A percentile compares a stretch with the other conserved stretches of the same genome.
Evolutionary conservation across 2,888 invertebrate genomes (phyloP).

Genomic region (Hirtodrosophila alboralis): DNA sequence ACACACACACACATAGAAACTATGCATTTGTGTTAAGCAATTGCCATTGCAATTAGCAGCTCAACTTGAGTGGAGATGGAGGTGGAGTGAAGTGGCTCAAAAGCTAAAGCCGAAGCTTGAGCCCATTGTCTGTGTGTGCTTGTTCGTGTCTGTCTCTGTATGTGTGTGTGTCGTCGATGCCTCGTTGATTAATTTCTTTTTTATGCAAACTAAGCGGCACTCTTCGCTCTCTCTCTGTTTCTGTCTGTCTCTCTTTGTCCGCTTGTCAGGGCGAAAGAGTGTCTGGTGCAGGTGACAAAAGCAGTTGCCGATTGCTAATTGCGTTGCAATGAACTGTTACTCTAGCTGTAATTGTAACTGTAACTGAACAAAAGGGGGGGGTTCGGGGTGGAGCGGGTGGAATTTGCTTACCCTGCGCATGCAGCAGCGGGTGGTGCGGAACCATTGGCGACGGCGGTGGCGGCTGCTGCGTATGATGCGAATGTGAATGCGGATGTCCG

Average conservation of each 20-base stretch:
- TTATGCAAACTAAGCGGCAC: conserved; percentile 72
- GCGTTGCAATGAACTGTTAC: conserved; percentile 46
- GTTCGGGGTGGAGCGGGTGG: not conserved
- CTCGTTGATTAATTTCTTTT: conserved; percentile 71
- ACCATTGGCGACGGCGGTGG: conserved; percentile 44
- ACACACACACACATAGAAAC: not conserved
- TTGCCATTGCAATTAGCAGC: conserved; percentile 78
- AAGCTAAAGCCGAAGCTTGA: conserved; percentile 40
- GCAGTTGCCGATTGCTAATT: conserved; percentile 73
- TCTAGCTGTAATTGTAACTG: conserved; percentile 50
- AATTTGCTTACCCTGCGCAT: conserved; percentile 83
- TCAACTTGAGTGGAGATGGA: conserved; percentile 71
- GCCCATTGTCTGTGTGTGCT: conserved; percentile 11
- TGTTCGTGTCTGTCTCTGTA: conserved; percentile 4
- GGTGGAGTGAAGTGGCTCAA: conserved; percentile 54
- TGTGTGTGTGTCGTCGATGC: conserved; percentile 36
- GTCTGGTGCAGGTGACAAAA: conserved; percentile 65
- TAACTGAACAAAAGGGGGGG: not conserved
- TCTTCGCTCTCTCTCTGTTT: conserved; percentile 19
- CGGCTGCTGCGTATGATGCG: conserved; percentile 38
- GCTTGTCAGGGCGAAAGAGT: not conserved
- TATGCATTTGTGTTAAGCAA: conserved; percentile 56
- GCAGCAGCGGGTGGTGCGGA: conserved; percentile 82
- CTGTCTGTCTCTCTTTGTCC: not conserved
- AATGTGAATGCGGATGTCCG: conserved; percentile 19